Base-by-base conservation (phyloP, 37 sponge, comb jelly and placozoan genomes). In the Eunapius fragilis region DNA sequence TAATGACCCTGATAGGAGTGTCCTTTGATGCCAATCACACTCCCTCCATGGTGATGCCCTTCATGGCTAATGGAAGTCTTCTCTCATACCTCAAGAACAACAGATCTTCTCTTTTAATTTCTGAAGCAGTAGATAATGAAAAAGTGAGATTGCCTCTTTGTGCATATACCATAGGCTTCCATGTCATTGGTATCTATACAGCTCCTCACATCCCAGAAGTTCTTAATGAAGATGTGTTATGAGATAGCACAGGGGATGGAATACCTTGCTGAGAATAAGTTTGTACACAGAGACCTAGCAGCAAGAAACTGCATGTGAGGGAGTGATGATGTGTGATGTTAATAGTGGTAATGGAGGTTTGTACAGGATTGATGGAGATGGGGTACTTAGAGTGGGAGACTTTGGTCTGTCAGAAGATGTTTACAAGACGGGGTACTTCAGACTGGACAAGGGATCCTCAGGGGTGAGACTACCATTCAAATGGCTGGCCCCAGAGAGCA, bases 21-120 rank as follows among this genome's bases (percentile, higher is more conserved):
- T 86, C 80, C 72, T 34, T 78, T 26, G 72, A 79, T 71, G 49
- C 79, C 25, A 74, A 45, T 23, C 50, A 50, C 0, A 80, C 67
- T 0, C 77, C 78, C 12, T 58, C 69, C 45, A 41, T 86, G 33
- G 74, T 86, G 25, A 79, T 86, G 80, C 87, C 87, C 4, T 86
- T 58, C 72, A 86, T 86, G 87, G 87, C 41, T 31, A 86, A 86
- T 86, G 87, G 87, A 30, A 86, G 80, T 34, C 36, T 86, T 19
- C 87, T 80, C n/a, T 28, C 37, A 33, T 86, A 86, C 80, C 67
- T 86, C 12, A 79, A 79, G 80, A 86, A 79, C 25, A 74, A 86
- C 50, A 79, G 87, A 22, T 22, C 9, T 30, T 70, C 71, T 30
- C 71, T 70, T 70, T 5, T 70, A 30, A 25, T 70, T 6, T 30